Conservation (phyloP, 2,888 invertebrate genomes). For the Agrotis segetum region DNA sequence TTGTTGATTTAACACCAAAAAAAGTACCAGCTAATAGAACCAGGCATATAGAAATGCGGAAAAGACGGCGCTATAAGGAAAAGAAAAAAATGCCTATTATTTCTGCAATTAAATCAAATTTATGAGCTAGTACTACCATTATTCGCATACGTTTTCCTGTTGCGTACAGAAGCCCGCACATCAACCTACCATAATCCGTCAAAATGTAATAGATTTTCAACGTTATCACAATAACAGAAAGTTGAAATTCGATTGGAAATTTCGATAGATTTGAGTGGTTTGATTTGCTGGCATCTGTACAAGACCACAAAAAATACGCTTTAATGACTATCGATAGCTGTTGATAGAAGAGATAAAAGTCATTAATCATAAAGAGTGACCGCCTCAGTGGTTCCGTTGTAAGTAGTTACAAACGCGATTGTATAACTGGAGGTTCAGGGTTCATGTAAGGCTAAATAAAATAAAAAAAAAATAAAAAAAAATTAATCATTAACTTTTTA, state of each 20-base stretch:
- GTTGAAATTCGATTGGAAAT: no score
- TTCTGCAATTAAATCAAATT: constrained; percentile 31
- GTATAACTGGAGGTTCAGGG: not conserved
- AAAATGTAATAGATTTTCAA: no score
- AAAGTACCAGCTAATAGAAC: no score
- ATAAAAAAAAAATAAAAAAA: no score
- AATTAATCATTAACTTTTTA: no score
- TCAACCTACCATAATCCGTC: no score
- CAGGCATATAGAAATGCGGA: constrained; percentile 11
- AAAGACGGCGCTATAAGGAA: constrained; percentile 1
- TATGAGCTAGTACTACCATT: constrained; percentile 10
- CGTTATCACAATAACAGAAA: no score
- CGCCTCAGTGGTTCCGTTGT: constrained; percentile 25
- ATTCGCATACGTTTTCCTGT: constrained; percentile 39
- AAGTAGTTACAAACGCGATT: not conserved
- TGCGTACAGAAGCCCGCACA: not conserved
- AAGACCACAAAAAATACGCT: not conserved
- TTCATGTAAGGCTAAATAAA: not conserved
- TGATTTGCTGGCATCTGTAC: not conserved
- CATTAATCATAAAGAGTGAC: constrained; percentile 29
- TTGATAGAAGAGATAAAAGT: constrained; percentile 35
- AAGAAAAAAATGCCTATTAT: constrained; percentile 12
- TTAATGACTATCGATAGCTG: constrained; percentile 20
- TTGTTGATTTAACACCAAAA: no score
- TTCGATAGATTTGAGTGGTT: no score